A percentile compares a stretch with the other conserved stretches of the same genome.
Conservation (phyloP, 2,113 vertebrate species). For the Ardeotis arabs region DNA sequence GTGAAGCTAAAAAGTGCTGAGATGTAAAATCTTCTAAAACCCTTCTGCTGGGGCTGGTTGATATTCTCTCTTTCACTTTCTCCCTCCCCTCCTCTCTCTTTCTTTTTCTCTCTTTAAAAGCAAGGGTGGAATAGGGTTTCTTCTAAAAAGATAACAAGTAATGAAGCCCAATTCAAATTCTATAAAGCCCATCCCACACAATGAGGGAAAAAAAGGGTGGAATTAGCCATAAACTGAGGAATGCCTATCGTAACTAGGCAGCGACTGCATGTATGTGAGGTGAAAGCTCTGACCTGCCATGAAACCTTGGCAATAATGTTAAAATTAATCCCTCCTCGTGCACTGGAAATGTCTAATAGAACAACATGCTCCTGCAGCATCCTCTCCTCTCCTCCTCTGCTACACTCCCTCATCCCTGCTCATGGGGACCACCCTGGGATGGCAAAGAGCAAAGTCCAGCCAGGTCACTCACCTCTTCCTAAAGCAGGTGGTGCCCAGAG, state of each 20-base stretch:
- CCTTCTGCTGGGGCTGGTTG: background rate
- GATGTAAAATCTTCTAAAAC: conserved; percentile 7
- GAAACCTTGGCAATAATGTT: background rate
- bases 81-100: fast-evolving
- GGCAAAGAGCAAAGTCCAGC: background rate
- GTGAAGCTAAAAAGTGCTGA: conserved; percentile 33
- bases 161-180: background rate
- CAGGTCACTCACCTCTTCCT: background rate
- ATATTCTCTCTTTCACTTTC: background rate
- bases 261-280: background rate
- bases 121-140: background rate
- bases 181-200: background rate
- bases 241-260: background rate
- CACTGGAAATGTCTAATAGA: background rate
- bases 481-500: background rate
- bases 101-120: background rate
- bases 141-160: background rate
- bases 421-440: background rate
- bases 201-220: background rate
- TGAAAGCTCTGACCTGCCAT: background rate
- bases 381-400: fast-evolving
- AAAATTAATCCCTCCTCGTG: background rate
- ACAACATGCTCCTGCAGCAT: background rate
- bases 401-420: background rate
- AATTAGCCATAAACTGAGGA: background rate